Conservation (phyloP, 2,888 invertebrate species). For the Lottia gigantea region DNA sequence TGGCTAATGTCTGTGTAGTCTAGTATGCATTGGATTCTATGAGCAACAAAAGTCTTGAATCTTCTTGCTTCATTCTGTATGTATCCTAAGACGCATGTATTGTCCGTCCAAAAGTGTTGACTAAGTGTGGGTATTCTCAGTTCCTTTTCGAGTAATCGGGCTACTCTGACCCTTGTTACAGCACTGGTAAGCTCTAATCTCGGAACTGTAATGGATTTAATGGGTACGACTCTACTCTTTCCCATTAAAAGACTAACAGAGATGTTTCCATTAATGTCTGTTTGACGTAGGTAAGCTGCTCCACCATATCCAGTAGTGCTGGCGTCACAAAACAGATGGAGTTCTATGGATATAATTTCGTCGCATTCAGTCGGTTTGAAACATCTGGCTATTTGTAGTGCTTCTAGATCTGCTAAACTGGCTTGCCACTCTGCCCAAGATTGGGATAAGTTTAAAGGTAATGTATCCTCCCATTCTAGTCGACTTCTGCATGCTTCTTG, state of each 20-base stretch:
- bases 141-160: not conserved
- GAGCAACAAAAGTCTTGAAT: not conserved
- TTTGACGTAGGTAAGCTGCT: not conserved
- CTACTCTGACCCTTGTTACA: not conserved
- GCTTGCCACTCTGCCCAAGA: too few species aligned
- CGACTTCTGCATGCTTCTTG: not conserved
- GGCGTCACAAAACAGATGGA: not conserved
- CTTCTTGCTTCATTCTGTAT: not conserved
- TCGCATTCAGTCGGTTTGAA: not conserved
- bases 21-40: not conserved
- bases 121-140: too few species aligned
- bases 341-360: not conserved
- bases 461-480: not conserved
- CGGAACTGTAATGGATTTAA: not conserved
- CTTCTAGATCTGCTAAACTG: not conserved
- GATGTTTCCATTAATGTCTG: not conserved
- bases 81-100: not conserved
- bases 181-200: not conserved
- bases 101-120: not conserved
- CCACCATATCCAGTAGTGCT: not conserved
- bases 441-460: too few species aligned
- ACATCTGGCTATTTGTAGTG: not conserved
- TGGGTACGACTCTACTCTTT: not conserved
- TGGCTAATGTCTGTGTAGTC: not conserved
- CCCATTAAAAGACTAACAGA: not conserved